These are phyloP conservation scores for Meloe dianella DNA, from an alignment of 2,888 invertebrate genomes.

Conservation along the genomic window DNA sequence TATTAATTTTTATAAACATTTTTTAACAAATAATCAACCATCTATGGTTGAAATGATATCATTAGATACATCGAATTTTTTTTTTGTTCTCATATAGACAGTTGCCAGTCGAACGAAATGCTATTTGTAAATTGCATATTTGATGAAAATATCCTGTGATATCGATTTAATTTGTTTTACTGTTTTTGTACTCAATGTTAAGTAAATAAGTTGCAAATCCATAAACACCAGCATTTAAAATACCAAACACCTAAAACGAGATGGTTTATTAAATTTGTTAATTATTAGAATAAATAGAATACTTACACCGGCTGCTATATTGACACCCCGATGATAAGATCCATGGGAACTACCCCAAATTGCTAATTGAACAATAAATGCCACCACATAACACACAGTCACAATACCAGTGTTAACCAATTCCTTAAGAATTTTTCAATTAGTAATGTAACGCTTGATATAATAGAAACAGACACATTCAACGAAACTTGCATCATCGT, in stretches of 20 bases:
- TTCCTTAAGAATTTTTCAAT: slow-evolving; percentile 77
- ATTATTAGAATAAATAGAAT: neutral
- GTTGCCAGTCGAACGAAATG: neutral
- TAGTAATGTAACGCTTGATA: too few relatives aligned
- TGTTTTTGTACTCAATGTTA: slow-evolving; percentile 73
- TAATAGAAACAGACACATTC: too few relatives aligned
- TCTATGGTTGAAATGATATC: neutral
- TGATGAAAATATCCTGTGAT: neutral
- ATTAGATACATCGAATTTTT: neutral
- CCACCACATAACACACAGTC: slow-evolving; percentile 76
- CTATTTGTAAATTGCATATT: neutral
- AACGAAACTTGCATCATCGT: slow-evolving; percentile 20
- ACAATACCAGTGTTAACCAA: slow-evolving; percentile 75
- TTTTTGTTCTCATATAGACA: too few relatives aligned
- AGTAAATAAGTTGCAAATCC: slow-evolving; percentile 78
- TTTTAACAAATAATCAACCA: neutral
- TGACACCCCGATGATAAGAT: slow-evolving; percentile 59
- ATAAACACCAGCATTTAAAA: slow-evolving; percentile 82
- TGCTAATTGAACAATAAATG: slow-evolving; percentile 79
- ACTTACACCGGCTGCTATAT: slow-evolving; percentile 81
- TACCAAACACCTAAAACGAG: slow-evolving; percentile 74
- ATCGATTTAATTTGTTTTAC: slow-evolving; percentile 47
- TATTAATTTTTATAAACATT: slow-evolving; percentile 1
- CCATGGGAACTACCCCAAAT: slow-evolving; percentile 61
- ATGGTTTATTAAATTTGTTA: neutral